phyloP scores from a whole-genome alignment of 2,888 invertebrate species.

The Malthinus seriepunctatus region DNA sequence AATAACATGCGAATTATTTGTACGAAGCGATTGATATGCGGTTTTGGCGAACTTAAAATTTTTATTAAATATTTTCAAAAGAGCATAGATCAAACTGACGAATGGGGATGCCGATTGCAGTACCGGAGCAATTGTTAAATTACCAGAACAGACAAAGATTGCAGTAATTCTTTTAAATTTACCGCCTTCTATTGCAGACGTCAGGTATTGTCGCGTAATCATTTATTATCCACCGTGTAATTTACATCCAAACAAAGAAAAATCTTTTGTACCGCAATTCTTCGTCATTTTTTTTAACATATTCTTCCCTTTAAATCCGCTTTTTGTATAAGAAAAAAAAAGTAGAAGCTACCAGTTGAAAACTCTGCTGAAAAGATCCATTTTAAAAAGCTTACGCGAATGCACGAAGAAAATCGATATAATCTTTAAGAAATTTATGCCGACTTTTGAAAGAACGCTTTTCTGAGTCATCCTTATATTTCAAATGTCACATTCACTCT shows the following conservation, averaged over 20 bases:
- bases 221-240: constrained; percentile 14
- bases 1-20: constrained; percentile 34
- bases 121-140: constrained; percentile 31
- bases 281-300: not conserved
- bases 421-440: constrained; percentile 34
- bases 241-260: constrained; percentile 3
- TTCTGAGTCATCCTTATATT: constrained; percentile 47
- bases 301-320: no score
- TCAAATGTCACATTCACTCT: constrained; percentile 44
- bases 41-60: no score
- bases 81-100: constrained; percentile 36
- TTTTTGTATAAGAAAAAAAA: no score
- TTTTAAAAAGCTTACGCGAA: constrained; percentile 11
- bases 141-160: constrained; percentile 39
- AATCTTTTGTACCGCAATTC: not conserved
- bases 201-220: constrained; percentile 27
- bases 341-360: not conserved
- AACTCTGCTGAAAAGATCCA: constrained; percentile 8
- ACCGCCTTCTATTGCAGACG: constrained; percentile 36
- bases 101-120: constrained; percentile 47
- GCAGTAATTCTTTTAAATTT: constrained; percentile 43
- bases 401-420: constrained; percentile 29
- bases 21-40: no score
- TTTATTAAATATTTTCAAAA: no score
- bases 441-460: constrained; percentile 32